Percentiles rank a stretch among this genome's conserved stretches.
Evolutionary conservation across 1,140 invertebrate genomes (phyloP).

Genomic region (Diabrotica undecimpunctata): DNA sequence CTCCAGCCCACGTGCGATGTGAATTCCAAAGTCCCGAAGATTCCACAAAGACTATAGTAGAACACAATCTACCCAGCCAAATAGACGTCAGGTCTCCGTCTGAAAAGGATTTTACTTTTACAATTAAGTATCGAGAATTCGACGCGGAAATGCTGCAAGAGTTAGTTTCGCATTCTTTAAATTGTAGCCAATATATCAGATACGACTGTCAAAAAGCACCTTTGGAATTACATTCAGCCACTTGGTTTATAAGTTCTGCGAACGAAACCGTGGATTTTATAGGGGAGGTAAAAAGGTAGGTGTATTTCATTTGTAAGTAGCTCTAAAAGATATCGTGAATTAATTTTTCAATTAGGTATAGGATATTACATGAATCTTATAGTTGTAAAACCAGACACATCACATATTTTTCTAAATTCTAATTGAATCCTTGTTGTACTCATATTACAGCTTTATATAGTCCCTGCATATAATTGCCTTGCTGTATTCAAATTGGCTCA

Average conservation of each 20-base stretch:
- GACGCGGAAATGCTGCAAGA: constrained; percentile 85
- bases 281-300: constrained; percentile 77
- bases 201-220: constrained; percentile 89
- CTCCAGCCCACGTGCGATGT: constrained; percentile 85
- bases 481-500: too few relatives aligned
- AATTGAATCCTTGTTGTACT: too few relatives aligned
- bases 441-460: too few relatives aligned
- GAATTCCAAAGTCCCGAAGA: constrained; percentile 83
- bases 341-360: too few relatives aligned
- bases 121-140: constrained; percentile 84
- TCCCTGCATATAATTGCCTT: too few relatives aligned
- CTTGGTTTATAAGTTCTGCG: constrained; percentile 83
- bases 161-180: constrained; percentile 81
- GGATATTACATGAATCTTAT: too few relatives aligned
- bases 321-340: too few relatives aligned
- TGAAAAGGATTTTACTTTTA: constrained; percentile 76
- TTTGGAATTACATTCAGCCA: constrained; percentile 80
- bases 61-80: constrained; percentile 88
- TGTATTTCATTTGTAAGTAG: neutral
- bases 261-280: constrained; percentile 77
- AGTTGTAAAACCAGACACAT: too few relatives aligned
- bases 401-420: too few relatives aligned
- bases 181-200: constrained; percentile 85
- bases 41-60: constrained; percentile 85
- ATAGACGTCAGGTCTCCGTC: constrained; percentile 74